Base-by-base conservation (phyloP, 2,113 vertebrate genomes). In the Macquaria australasica region DNA sequence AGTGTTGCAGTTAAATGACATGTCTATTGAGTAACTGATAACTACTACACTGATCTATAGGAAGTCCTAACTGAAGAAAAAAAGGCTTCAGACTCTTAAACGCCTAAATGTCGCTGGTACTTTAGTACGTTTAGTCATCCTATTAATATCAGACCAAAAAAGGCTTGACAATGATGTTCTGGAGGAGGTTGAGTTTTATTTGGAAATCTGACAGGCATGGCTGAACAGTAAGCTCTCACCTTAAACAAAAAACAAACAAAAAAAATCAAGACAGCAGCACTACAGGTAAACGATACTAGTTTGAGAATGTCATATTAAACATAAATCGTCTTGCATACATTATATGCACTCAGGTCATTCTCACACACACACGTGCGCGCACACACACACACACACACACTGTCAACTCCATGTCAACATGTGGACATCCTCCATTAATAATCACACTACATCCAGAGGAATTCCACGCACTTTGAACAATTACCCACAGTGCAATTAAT, bases 401-500 rank as follows among this genome's bases (percentile, higher is more conserved):
- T 34, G 88, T 94, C 90, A 94, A 94, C 94, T 93, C 94, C 96
- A 97, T 94, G 96, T 95, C 95, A 95, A 96, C 96, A 97, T 94
- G 96, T 96, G 95, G 94, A 96, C 96, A 96, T 96, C 96, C 96
- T 96, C 95, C 96, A 93, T 94, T 95, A 93, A 89, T 95, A 95
- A 95, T 96, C 96, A 97, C 96, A 94, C 91, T 95, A 97, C 97
- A 96, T 96, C 97, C 97, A 97, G 95, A 94, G 93, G 96, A 96
- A 96, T 94, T 96, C 96, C 96, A 97, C 96, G 97, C 96, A 97
- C 95, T 96, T 96, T 66, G 95, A 95, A 96, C 96, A 90, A 95
- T 94, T 97, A 97, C 96, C 97, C 96, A 97, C 97, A 96, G 97
- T 96, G 97, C 96, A 96, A 95, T 96, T 95, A 90, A 96, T 96